Percentiles rank a stretch among this genome's conserved stretches.
Evolutionary conservation across 2,888 invertebrate genomes (phyloP).

Genomic region (Nomada ferruginata): DNA sequence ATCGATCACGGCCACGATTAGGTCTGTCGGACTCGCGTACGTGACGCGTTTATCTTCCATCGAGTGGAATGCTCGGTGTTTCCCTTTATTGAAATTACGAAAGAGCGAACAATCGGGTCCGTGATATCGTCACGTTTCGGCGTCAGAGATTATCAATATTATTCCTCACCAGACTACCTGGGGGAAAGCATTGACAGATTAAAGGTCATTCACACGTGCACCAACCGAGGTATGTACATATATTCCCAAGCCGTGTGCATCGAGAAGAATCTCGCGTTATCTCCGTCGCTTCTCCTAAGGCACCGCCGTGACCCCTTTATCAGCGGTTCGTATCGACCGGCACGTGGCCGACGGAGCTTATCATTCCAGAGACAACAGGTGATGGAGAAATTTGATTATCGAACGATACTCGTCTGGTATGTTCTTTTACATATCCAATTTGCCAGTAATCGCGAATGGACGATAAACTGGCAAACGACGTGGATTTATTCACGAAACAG

Average conservation of each 20-base stretch:
- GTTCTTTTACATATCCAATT: conserved; percentile 18
- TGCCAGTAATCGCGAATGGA: conserved; percentile 2
- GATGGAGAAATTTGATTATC: conserved; percentile 29
- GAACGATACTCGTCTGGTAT: not conserved
- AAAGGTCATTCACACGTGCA: conserved; percentile 67
- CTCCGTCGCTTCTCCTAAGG: conserved; percentile 6
- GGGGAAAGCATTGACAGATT: conserved; percentile 60
- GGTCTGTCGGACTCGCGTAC: not conserved
- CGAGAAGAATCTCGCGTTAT: conserved; percentile 21
- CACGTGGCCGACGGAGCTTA: conserved; percentile 37
- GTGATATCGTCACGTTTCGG: conserved; percentile 40
- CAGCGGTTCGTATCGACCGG: conserved; percentile 1
- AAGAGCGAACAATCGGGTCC: conserved; percentile 4
- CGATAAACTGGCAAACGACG: not conserved
- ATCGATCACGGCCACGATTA: conserved; percentile 19
- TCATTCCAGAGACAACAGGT: not conserved
- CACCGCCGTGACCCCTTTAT: conserved; percentile 32
- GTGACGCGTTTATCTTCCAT: conserved; percentile 42
- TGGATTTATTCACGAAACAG: not conserved
- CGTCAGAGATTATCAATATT: conserved; percentile 7
- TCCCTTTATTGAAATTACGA: conserved; percentile 48
- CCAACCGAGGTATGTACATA: not conserved
- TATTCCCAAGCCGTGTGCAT: not conserved
- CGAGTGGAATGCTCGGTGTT: not conserved
- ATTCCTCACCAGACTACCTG: not conserved